These are phyloP conservation scores for Pyrrhosoma nymphula DNA, from an alignment of 2,888 invertebrate genomes.

Conservation along the genomic window DNA sequence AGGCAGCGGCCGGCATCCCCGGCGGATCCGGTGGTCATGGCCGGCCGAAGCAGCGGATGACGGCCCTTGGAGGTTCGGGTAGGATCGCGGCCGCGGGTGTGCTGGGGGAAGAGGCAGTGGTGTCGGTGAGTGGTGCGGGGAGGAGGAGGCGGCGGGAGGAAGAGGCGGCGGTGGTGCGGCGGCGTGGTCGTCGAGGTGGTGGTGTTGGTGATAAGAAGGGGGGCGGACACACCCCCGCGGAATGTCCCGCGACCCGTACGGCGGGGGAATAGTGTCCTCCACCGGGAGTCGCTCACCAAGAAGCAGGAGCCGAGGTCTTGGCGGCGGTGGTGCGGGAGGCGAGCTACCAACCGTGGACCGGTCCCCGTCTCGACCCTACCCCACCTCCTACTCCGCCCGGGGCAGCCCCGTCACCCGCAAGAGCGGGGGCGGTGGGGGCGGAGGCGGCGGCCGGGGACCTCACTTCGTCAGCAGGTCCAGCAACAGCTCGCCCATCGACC, in stretches of 20 bases:
- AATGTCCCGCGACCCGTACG: constrained; percentile 84
- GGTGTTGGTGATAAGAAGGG: constrained; percentile 46
- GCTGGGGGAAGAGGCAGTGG: constrained; percentile 19
- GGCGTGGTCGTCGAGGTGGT: constrained; percentile 26
- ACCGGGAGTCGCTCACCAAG: constrained; percentile 84
- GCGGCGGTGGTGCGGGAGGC: constrained; percentile 80
- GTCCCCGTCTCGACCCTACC: constrained; percentile 91
- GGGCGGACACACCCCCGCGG: constrained; percentile 68
- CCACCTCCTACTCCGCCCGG: constrained; percentile 73
- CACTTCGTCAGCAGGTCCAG: constrained; percentile 77
- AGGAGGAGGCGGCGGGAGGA: constrained; percentile 55
- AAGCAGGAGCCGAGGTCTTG: constrained; percentile 75
- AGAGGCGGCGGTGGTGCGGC: constrained; percentile 57
- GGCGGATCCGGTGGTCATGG: constrained; percentile 15
- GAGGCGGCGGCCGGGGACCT: constrained; percentile 78
- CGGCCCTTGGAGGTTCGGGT: constrained; percentile 29
- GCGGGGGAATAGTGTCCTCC: constrained; percentile 79
- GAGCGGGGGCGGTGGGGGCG: constrained; percentile 80
- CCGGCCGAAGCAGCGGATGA: constrained; percentile 51
- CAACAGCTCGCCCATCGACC: constrained; percentile 82
- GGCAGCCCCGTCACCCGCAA: constrained; percentile 69
- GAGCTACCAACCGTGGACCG: constrained; percentile 93
- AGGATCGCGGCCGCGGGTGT: constrained; percentile 24
- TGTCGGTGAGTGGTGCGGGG: constrained; percentile 36
- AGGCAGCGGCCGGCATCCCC: constrained; percentile 17